Conservation (phyloP, 2,113 vertebrate genomes). For the Charadrius vociferus region DNA sequence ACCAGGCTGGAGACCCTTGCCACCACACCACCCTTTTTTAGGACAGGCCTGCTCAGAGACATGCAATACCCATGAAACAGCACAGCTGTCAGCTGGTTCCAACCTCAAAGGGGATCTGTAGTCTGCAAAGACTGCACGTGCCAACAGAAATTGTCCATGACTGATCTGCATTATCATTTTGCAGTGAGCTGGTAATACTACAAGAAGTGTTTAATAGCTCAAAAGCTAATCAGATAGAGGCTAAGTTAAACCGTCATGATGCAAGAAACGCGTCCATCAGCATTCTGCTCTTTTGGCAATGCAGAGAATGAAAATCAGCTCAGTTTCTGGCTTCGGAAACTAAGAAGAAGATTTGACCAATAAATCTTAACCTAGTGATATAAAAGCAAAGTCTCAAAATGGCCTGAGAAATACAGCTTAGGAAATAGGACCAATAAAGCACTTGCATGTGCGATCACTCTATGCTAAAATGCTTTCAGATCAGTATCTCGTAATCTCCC, state of each 20-base stretch:
- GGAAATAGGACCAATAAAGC: constrained; percentile 6
- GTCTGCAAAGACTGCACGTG: neutral
- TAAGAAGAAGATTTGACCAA: neutral
- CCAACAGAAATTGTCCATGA: constrained; percentile 11
- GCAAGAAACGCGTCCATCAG: neutral
- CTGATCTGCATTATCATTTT: constrained; percentile 19
- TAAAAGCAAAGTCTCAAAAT: constrained; percentile 6
- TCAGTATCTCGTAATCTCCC: neutral
- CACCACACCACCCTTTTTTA: neutral
- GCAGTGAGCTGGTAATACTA: constrained; percentile 6
- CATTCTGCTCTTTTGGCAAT: neutral
- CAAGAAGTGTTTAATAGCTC: constrained; percentile 20
- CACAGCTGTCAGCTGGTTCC: neutral
- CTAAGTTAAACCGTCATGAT: neutral
- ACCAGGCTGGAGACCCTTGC: neutral
- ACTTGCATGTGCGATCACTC: neutral
- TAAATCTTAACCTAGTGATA: neutral
- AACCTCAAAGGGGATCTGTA: neutral
- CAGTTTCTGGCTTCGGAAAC: neutral
- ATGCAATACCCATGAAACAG: neutral
- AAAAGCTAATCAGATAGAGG: constrained; percentile 4
- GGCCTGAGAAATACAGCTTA: constrained; percentile 15
- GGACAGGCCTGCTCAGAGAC: neutral
- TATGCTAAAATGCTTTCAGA: constrained; percentile 5
- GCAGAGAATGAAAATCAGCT: neutral